Evolutionary conservation across 2,888 invertebrate genomes (phyloP).

Genomic region (Epirrhoe tristata): DNA sequence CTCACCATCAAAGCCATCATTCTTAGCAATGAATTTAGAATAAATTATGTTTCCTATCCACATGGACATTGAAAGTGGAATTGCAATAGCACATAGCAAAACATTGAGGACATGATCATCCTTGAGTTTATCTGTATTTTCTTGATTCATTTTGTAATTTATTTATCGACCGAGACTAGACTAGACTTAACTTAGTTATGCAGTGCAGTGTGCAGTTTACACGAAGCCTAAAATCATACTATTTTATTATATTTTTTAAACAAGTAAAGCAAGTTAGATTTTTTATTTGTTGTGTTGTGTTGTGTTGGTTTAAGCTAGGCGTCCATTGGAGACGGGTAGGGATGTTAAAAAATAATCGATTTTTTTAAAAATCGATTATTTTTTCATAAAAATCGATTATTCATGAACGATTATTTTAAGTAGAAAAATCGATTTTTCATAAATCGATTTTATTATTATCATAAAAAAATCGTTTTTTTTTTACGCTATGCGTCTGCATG

Average conservation of each 20-base stretch:
- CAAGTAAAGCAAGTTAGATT: neutral
- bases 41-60: conserved; percentile 91
- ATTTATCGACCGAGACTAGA: neutral
- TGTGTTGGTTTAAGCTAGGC: no score
- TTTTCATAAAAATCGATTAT: no score
- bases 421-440: no score
- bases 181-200: neutral
- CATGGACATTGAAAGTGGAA: conserved; percentile 91
- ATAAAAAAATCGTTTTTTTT: no score
- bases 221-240: neutral
- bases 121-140: conserved; percentile 48
- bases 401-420: no score
- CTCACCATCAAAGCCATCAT: conserved; percentile 84
- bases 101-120: conserved; percentile 84
- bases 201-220: neutral
- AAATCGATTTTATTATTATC: no score
- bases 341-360: no score
- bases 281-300: neutral
- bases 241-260: neutral
- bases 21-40: conserved; percentile 82
- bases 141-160: conserved; percentile 31
- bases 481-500: no score
- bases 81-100: conserved; percentile 87
- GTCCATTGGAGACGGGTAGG: no score
- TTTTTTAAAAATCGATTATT: no score